Evolutionary conservation across 2,888 invertebrate species (phyloP), one percentile per base, ranked within the genome.

Genomic region (Doris montereyensis): DNA sequence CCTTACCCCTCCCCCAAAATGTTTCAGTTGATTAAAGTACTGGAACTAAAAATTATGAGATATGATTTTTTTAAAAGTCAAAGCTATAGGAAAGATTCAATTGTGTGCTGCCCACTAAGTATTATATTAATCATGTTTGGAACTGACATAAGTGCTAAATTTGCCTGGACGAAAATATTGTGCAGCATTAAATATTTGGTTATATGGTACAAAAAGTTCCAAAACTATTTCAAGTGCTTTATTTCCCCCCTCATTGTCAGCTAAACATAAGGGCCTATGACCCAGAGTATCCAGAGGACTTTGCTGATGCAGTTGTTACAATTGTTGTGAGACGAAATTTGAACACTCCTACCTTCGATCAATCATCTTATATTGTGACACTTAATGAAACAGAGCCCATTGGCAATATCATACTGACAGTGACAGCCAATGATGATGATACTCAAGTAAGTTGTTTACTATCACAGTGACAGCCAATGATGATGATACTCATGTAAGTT

Each of bases 291-390:
- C 83, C 82, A 3, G n/a, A 32, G 1, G 79, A 79, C 62, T 77
- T 10, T 35, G 80, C 57, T 17, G 70, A 32, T 5, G 81, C 60
- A n/a, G 71, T 41, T 60, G 79, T 83, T 0, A 30, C 28, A 10
- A 87, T 90, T 65, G 80, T 81, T 26, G 87, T 90, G 3, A 77
- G 72, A 8, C 81, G 89, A 13, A 90, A 90, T 81, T 86, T 84
- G 30, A 85, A 86, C 78, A 81, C 82, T 1, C 90, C 90, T 28
- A 79, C 79, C 4, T 89, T 88, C 81, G 41, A 30, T 2, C 80
- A 84, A 5, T 68, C 81, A 41, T 76, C 80, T 1, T 86, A 87
- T 77, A 41, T 57, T 2, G 80, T 79, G 3, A 83, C 82, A 3
- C 85, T 88, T 21, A 78, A 83, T 10, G 87, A 87, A 72, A 85